Base-by-base conservation (phyloP, 2,888 invertebrate species). In the Meiosimyza platycephala region DNA sequence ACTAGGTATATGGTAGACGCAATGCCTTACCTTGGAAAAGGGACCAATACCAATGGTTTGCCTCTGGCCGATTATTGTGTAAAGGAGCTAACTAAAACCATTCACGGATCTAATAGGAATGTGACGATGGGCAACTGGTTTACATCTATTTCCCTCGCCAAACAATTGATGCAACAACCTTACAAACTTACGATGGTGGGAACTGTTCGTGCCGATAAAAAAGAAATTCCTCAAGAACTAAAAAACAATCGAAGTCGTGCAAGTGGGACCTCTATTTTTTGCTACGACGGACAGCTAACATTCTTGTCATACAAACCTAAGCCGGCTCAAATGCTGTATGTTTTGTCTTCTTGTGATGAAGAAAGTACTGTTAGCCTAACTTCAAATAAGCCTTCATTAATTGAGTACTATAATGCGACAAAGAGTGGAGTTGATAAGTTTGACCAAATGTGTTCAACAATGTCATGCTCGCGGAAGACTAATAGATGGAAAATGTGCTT, bases 21-120 rank as follows among this genome's bases (percentile, higher is more conserved):
- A 7, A 64, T 64, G 47, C 71, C 72, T 48, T 74, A 74, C 55
- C 51, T 73, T 50, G 71, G 74, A 69, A 76, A 65, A 72, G 73
- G 54, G 15, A 67, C 71, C 15, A 13, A 54, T 69, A 69, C 47
- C 33, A 60, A 15, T 12, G 33, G 28, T 16, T 48, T 70, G 9
- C 60, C 60, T 16, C 40, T 15, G 1, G 62, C n/a, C 13, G 52
- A 71, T 33, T 63, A 71, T 48, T 63, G 51, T 62, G 51, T 63
- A 16, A 28, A 28, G 28, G 4, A 28, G 28, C 28, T 28, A 3
- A 28, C 28, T 28, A 71, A 52, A 64, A 15, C 54, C 16, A 54
- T 54, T 54, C 54, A 54, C n/a, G 54, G 54, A 16, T 54, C 54
- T 16, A 54, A 54, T n/a, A 54, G 54, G 12, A 63, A 63, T 48